phyloP scores from a whole-genome alignment of 2,113 vertebrate species.

The Ploceus nigricollis region DNA sequence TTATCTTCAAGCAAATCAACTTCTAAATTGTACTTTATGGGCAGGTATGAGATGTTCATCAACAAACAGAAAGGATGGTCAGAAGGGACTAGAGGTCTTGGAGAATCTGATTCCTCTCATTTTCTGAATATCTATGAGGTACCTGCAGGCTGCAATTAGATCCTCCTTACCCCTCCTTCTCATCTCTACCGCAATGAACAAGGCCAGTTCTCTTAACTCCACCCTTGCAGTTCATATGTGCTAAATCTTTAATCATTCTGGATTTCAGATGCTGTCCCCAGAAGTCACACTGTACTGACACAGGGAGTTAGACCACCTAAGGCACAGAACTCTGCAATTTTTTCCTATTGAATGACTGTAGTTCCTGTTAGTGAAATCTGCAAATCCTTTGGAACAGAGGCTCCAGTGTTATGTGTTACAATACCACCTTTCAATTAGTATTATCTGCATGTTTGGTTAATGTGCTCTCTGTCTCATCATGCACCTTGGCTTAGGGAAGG shows the following conservation, averaged over 20 bases:
- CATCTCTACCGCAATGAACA: neutral
- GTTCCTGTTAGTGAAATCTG: neutral
- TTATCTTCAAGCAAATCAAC: neutral
- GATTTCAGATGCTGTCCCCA: neutral
- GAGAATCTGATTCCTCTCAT: neutral
- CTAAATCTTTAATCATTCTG: neutral
- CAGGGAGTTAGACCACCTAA: neutral
- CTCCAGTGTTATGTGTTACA: neutral
- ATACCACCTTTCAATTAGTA: neutral
- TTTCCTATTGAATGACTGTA: neutral
- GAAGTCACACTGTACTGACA: neutral
- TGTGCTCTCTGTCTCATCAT: neutral
- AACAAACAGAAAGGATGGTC: neutral
- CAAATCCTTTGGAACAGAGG: neutral
- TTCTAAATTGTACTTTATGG: neutral
- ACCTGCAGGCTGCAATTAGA: neutral
- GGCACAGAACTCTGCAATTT: neutral
- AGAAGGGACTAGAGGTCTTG: neutral
- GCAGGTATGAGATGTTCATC: neutral
- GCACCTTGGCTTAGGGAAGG: neutral
- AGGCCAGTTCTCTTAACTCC: neutral
- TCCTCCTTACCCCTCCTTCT: neutral
- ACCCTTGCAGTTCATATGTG: neutral
- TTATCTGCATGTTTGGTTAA: neutral
- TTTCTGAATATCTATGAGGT: neutral